A percentile compares a stretch with the other conserved stretches of the same genome.
These are phyloP conservation scores for Zoanthus gigantus DNA, from an alignment of 92 coral and sea anemone species.

Conservation along the genomic window DNA sequence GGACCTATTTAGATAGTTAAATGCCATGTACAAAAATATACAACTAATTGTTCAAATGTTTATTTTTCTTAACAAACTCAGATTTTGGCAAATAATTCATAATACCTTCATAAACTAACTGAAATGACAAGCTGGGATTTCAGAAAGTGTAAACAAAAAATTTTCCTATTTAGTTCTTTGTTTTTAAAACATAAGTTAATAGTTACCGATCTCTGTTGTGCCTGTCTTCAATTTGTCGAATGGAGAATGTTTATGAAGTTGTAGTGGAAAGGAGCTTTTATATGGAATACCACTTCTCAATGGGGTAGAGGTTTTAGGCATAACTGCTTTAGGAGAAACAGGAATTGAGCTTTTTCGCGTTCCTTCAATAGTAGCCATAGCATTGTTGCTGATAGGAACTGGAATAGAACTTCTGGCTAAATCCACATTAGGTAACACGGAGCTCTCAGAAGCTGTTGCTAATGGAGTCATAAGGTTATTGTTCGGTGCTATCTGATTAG, in stretches of 20 bases:
- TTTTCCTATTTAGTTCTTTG: too few relatives aligned
- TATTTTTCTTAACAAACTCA: too few relatives aligned
- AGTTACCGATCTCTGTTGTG: slow-evolving; percentile 50
- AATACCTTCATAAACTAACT: too few relatives aligned
- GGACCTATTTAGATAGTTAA: too few relatives aligned
- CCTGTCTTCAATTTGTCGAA: slow-evolving; percentile 68
- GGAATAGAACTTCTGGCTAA: slow-evolving; percentile 25
- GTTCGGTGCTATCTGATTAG: slow-evolving; percentile 2
- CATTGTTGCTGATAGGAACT: slow-evolving; percentile 22
- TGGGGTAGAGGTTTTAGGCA: slow-evolving; percentile 63
- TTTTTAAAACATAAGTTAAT: too few relatives aligned
- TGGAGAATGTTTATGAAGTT: slow-evolving; percentile 87
- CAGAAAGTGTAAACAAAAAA: too few relatives aligned
- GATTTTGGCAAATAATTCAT: too few relatives aligned
- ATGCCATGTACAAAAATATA: too few relatives aligned
- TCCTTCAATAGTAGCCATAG: slow-evolving; percentile 57
- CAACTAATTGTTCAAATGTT: too few relatives aligned
- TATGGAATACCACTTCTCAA: slow-evolving; percentile 61
- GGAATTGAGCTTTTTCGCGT: slow-evolving; percentile 48
- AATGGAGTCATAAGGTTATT: slow-evolving; percentile 24
- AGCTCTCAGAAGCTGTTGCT: background rate
- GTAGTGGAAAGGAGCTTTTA: slow-evolving; percentile 86
- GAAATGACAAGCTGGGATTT: too few relatives aligned
- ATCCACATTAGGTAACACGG: background rate
- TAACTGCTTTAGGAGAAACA: slow-evolving; percentile 34